A percentile compares a stretch with the other conserved stretches of the same genome.
Evolutionary conservation across 2,113 vertebrate species (phyloP).

Genomic region (Ploceus nigricollis): DNA sequence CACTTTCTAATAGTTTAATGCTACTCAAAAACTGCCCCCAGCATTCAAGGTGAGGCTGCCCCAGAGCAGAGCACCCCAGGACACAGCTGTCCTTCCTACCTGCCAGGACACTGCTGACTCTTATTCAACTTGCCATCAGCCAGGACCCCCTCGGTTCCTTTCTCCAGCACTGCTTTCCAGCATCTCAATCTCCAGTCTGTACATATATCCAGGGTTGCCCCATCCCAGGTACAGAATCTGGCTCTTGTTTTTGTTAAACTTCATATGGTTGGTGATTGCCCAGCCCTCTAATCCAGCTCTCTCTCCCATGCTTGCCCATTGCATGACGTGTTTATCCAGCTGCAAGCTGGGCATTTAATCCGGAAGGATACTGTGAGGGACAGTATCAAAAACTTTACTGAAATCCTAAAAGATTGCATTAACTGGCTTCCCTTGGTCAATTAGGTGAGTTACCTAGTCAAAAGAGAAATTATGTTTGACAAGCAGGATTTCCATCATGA

Average conservation of each 20-base stretch:
- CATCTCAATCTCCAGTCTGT: not conserved
- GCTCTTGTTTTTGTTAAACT: not conserved
- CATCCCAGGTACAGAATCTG: too few relatives aligned
- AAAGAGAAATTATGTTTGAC: not conserved
- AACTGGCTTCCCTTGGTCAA: not conserved
- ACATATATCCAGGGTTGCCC: not conserved
- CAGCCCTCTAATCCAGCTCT: not conserved
- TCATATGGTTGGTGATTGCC: not conserved
- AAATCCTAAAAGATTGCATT: not conserved
- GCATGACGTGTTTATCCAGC: not conserved
- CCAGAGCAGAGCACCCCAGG: not conserved
- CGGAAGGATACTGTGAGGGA: not conserved
- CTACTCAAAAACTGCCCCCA: not conserved
- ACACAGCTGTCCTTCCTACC: rapidly evolving
- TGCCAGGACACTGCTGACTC: not conserved
- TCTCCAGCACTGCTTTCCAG: not conserved
- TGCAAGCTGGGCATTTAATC: not conserved
- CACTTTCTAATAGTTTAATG: not conserved
- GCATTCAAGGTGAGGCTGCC: rapidly evolving
- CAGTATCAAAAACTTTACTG: not conserved
- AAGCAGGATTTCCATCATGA: not conserved
- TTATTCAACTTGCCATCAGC: rapidly evolving
- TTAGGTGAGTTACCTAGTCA: not conserved
- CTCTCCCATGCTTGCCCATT: not conserved
- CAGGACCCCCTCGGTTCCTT: rapidly evolving